Conservation (phyloP, 2,113 vertebrate genomes). For the Hiodon tergisus region DNA sequence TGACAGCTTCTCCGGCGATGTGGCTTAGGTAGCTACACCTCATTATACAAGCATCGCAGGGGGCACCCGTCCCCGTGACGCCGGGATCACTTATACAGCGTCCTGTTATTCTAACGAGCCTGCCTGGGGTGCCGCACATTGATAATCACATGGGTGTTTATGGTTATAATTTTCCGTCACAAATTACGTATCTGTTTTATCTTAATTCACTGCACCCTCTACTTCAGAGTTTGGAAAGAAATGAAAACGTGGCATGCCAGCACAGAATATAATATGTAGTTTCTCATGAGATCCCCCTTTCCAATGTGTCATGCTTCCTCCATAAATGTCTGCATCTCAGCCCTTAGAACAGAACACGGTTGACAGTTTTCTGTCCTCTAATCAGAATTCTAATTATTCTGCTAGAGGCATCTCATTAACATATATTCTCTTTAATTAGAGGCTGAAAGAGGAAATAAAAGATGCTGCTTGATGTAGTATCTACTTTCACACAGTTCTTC, state of each 20-base stretch:
- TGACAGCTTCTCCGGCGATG: slow-evolving; percentile 33
- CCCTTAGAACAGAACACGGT: slow-evolving; percentile 34
- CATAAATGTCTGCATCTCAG: slow-evolving; percentile 43
- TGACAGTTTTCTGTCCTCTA: slow-evolving; percentile 59
- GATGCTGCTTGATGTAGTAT: slow-evolving; percentile 37
- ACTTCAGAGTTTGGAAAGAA: background rate
- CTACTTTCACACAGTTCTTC: background rate
- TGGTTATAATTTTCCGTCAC: slow-evolving; percentile 19
- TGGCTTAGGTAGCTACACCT: slow-evolving; percentile 36
- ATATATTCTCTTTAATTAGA: slow-evolving; percentile 64
- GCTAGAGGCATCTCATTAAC: slow-evolving; percentile 60
- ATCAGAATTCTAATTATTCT: slow-evolving; percentile 71
- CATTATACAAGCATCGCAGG: slow-evolving; percentile 44
- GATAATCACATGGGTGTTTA: slow-evolving; percentile 14
- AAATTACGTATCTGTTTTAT: slow-evolving; percentile 17
- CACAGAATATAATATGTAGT: slow-evolving; percentile 17
- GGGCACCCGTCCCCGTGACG: slow-evolving; percentile 29
- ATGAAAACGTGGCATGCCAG: background rate
- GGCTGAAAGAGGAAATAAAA: slow-evolving; percentile 35
- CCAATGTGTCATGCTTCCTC: slow-evolving; percentile 29
- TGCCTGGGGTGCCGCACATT: slow-evolving; percentile 6
- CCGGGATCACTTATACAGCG: slow-evolving; percentile 40
- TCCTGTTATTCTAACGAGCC: slow-evolving; percentile 32
- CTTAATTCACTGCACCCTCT: background rate
- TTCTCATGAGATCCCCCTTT: slow-evolving; percentile 34